These are phyloP conservation scores for Urocitellus parryii DNA, from an alignment of 2,113 vertebrate genomes.

Conservation along the genomic window DNA sequence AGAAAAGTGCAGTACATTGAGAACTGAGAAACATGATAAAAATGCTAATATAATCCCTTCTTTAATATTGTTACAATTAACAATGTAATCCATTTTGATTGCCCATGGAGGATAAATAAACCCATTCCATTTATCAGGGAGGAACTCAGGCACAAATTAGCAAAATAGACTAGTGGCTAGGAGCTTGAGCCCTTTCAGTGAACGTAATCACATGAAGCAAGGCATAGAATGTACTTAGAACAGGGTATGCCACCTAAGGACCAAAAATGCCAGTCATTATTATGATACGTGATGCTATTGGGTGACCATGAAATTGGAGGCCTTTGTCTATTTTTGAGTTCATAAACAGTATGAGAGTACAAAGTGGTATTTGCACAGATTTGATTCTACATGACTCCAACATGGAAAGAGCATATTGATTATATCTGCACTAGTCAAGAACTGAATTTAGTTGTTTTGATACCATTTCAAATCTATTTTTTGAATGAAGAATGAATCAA, in stretches of 20 bases:
- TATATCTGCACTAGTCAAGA: neutral
- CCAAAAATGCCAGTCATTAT: constrained; percentile 31
- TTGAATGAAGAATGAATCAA: neutral
- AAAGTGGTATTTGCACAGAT: constrained; percentile 29
- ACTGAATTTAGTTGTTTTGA: constrained; percentile 23
- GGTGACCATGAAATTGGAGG: constrained; percentile 15
- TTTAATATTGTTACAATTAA: constrained; percentile 51
- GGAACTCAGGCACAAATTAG: constrained; percentile 25
- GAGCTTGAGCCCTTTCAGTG: neutral
- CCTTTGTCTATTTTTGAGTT: constrained; percentile 31
- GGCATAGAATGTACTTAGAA: neutral
- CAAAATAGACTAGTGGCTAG: neutral
- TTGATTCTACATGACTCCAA: constrained; percentile 31
- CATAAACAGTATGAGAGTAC: neutral
- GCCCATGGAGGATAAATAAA: neutral
- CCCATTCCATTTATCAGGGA: constrained; percentile 26
- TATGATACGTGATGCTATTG: neutral
- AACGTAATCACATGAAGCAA: constrained; percentile 53
- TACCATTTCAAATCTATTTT: constrained; percentile 23
- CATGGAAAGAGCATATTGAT: constrained; percentile 35
- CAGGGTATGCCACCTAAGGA: neutral
- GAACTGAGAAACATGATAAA: neutral
- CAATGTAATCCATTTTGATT: constrained; percentile 24
- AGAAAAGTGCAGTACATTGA: constrained; percentile 13
- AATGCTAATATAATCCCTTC: constrained; percentile 23